phyloP scores from a whole-genome alignment of 2,888 invertebrate genomes.

The Rhingia campestris region DNA sequence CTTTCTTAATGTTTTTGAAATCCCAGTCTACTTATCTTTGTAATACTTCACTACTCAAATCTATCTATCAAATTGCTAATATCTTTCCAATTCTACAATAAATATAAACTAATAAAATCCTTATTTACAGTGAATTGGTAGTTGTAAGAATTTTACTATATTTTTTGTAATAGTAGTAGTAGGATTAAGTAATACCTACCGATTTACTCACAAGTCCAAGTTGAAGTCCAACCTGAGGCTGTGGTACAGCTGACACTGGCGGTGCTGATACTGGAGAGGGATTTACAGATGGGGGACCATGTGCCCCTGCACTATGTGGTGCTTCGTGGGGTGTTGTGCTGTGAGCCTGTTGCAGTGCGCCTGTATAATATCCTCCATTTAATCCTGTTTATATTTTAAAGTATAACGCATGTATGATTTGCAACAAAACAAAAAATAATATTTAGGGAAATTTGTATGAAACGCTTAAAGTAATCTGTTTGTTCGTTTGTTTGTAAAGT shows the following conservation, averaged over 20 bases:
- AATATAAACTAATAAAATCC: slow-evolving; percentile 4
- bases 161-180: slow-evolving; percentile 30
- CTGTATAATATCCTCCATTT: slow-evolving; percentile 88
- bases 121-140: slow-evolving; percentile 28
- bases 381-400: slow-evolving; percentile 84
- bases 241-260: slow-evolving; percentile 82
- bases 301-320: slow-evolving; percentile 83
- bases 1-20: too few relatives aligned
- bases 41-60: too few relatives aligned
- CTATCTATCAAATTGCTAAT: too few relatives aligned
- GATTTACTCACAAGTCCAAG: slow-evolving; percentile 84
- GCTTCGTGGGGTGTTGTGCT: slow-evolving; percentile 93
- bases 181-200: slow-evolving; percentile 80
- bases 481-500: neutral
- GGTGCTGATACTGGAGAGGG: slow-evolving; percentile 84
- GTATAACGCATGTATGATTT: slow-evolving; percentile 77
- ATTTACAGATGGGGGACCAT: slow-evolving; percentile 80
- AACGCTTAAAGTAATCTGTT: slow-evolving; percentile 27
- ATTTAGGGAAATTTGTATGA: slow-evolving; percentile 55
- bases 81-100: too few relatives aligned
- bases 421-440: slow-evolving; percentile 46
- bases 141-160: slow-evolving; percentile 35
- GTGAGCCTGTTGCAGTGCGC: slow-evolving; percentile 93
- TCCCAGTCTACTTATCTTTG: too few relatives aligned
- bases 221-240: slow-evolving; percentile 83